These are phyloP conservation scores for Peromyscus melanophrys DNA, from an alignment of 2,797 vertebrate genomes.

Conservation along the genomic window DNA sequence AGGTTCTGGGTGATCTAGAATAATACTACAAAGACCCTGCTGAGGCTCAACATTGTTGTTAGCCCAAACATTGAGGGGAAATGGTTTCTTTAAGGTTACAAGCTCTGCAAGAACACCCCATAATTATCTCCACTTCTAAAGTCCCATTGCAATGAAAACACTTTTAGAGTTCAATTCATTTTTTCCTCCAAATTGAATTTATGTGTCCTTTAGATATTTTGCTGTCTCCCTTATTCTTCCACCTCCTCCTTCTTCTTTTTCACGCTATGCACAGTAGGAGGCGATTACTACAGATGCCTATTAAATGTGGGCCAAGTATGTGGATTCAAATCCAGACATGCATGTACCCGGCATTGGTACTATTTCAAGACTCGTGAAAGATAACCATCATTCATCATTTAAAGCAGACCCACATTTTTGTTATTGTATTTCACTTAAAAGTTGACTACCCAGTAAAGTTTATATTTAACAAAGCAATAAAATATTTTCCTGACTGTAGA, in stretches of 20 bases:
- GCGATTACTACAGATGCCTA: neutral
- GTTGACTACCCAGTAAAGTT: neutral
- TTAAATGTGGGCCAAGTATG: constrained; percentile 2
- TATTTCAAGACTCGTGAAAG: constrained; percentile 7
- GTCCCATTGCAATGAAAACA: constrained; percentile 45
- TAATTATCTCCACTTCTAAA: constrained; percentile 63
- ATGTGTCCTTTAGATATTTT: constrained; percentile 40
- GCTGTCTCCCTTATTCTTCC: neutral
- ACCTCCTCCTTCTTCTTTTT: neutral
- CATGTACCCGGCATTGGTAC: neutral
- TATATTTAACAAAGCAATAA: neutral
- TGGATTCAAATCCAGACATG: neutral
- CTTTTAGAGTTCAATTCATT: constrained; percentile 20
- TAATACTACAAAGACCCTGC: neutral
- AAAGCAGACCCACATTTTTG: neutral
- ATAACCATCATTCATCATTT: neutral
- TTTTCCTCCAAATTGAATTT: constrained; percentile 18
- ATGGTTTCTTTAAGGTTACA: constrained; percentile 49
- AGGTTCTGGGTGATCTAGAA: neutral
- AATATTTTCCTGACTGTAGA: constrained; percentile 38
- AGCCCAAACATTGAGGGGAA: constrained; percentile 31
- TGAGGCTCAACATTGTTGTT: neutral
- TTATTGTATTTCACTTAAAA: neutral
- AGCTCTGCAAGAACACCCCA: constrained; percentile 21
- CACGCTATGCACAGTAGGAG: neutral